Base-by-base conservation (phyloP, 2,888 invertebrate genomes). In the Agriotes lineatus region DNA sequence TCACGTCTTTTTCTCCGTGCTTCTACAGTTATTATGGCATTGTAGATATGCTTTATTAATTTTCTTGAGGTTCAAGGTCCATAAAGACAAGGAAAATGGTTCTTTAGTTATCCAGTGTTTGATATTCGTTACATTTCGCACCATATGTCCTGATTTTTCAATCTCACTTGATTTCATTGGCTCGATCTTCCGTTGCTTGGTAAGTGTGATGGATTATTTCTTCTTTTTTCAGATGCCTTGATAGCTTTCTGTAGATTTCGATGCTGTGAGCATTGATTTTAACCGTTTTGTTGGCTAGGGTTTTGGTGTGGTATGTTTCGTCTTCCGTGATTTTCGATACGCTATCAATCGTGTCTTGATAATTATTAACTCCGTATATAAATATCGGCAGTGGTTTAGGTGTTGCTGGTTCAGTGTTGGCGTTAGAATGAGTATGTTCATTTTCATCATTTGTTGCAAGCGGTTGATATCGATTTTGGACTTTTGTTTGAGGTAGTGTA, bases 131-230 rank as follows among this genome's bases (percentile, higher is more conserved):
- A 14, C 30, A 12, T 63, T 63, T 12, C 16, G 20, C 5, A 62
- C 45, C 10, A 16, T 30, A 50, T 45, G 45, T 35, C 62, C 62
- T 35, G n/a, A 2, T 12, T 50, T 37, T 45, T 35, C 52, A 4
- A 63, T n/a, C 18, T 20, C 63, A 33, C 56, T 56, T 52, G 30
- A 63, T 52, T 10, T 57, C 62, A 30, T 39, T 48, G 59, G 69
- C 18, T 1, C 59, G 50, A 14, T 69, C 56, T 35, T 64, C 48
- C 18, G 50, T 58, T 9, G 25, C 18, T 45, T 69, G 59, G 44
- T 64, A 69, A 2, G 45, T 60, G 19, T 18, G 45, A 16, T 60
- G 48, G 7, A 45, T 5, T 33, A 60, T 44, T 16, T 60, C 1
- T 33, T 60, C 48, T 12, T 45, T 19, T 30, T 19, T 45, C 39